Percentiles rank a stretch among this genome's conserved stretches.
Evolutionary conservation across 2,113 vertebrate species (phyloP).

Genomic region (Chroicocephalus ridibundus): DNA sequence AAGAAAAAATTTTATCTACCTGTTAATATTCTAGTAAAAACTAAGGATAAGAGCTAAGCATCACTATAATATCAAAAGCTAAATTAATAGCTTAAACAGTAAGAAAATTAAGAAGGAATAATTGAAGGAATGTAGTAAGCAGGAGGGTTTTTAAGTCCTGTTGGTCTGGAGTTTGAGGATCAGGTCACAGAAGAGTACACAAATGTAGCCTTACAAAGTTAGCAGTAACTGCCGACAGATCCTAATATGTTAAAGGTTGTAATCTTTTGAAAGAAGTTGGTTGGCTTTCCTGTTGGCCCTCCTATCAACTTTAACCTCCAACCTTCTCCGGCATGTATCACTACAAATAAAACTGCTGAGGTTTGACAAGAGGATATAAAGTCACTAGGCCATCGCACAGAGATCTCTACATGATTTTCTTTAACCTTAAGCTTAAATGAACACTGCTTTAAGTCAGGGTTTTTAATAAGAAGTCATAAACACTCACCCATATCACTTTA

Average conservation of each 20-base stretch:
- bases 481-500: slow-evolving; percentile 78
- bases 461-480: slow-evolving; percentile 83
- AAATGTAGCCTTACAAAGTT: slow-evolving; percentile 68
- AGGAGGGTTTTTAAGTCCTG: slow-evolving; percentile 48
- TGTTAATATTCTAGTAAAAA: background rate
- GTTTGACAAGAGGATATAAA: slow-evolving; percentile 82
- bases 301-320: slow-evolving; percentile 92
- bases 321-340: slow-evolving; percentile 88
- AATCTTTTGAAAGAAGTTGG: slow-evolving; percentile 85
- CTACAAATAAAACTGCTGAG: slow-evolving; percentile 82
- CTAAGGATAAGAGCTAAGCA: background rate
- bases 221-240: slow-evolving; percentile 78
- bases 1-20: background rate
- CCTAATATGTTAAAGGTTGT: slow-evolving; percentile 81
- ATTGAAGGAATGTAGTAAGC: slow-evolving; percentile 62
- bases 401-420: slow-evolving; percentile 77
- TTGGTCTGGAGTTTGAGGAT: slow-evolving; percentile 79
- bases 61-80: slow-evolving; percentile 63
- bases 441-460: slow-evolving; percentile 64
- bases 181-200: slow-evolving; percentile 68
- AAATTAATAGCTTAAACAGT: slow-evolving; percentile 71
- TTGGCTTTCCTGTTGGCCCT: slow-evolving; percentile 87
- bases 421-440: slow-evolving; percentile 72
- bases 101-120: slow-evolving; percentile 59
- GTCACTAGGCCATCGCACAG: slow-evolving; percentile 79